Evolutionary conservation across 2,888 invertebrate genomes (phyloP).

Genomic region (Enoplolaimus lenunculus): DNA sequence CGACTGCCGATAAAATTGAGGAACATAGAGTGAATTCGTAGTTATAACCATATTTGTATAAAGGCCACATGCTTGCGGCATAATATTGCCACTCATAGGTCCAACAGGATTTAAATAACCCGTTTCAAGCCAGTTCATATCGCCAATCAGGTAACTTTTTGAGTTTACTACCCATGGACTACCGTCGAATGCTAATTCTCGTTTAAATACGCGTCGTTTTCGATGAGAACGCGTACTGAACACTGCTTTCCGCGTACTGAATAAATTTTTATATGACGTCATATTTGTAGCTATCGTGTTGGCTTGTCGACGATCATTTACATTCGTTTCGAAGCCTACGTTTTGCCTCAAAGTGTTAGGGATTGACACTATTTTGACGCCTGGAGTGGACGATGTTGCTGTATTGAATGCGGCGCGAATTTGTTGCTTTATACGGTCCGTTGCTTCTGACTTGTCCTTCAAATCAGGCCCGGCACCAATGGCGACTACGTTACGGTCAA

Average conservation of each 20-base stretch:
- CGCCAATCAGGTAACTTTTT: neutral
- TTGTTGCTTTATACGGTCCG: neutral
- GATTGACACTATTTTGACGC: neutral
- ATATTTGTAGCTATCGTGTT: neutral
- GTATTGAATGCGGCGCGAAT: neutral
- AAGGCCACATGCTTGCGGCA: neutral
- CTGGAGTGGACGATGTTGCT: neutral
- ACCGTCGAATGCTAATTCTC: neutral
- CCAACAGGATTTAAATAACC: neutral
- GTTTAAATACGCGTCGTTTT: neutral
- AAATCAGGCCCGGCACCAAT: neutral
- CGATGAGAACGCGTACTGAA: too few relatives aligned
- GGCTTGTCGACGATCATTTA: neutral
- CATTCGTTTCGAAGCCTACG: neutral
- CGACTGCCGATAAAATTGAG: neutral
- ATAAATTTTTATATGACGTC: too few relatives aligned
- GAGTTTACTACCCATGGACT: neutral
- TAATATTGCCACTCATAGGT: neutral
- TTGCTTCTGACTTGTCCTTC: too few relatives aligned
- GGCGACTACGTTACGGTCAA: constrained; percentile 7
- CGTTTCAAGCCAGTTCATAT: too few relatives aligned
- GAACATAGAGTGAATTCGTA: neutral
- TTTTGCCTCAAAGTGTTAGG: neutral
- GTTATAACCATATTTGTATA: neutral
- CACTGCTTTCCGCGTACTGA: too few relatives aligned